phyloP scores from a whole-genome alignment of 2,113 vertebrate species.

The Ochotona princeps region DNA sequence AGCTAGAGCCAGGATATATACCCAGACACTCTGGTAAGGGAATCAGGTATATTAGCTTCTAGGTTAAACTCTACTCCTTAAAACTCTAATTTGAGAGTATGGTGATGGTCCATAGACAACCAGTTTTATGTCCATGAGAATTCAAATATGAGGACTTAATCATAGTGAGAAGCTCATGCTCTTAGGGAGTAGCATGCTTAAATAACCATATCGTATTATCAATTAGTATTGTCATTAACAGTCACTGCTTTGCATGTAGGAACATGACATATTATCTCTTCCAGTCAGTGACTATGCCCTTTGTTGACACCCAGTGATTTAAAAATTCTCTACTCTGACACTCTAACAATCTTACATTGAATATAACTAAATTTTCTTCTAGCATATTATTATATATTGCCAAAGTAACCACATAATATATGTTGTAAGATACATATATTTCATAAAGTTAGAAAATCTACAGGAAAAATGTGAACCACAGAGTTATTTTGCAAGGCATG shows the following conservation, averaged over 20 bases:
- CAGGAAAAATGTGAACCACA: neutral
- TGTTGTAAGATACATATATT: neutral
- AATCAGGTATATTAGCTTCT: no score
- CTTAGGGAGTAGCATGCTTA: neutral
- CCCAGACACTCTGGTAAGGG: no score
- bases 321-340: neutral
- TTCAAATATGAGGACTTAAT: neutral
- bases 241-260: neutral
- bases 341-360: neutral
- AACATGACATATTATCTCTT: neutral
- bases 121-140: neutral
- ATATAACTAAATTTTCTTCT: neutral
- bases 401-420: neutral
- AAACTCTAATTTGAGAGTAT: constrained; percentile 5
- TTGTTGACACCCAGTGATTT: neutral
- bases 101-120: neutral
- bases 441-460: neutral
- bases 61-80: neutral
- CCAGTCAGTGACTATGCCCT: neutral
- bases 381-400: neutral
- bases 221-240: neutral
- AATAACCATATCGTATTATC: neutral
- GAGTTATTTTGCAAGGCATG: neutral
- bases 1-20: no score
- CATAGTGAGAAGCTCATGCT: neutral